A percentile compares a stretch with the other conserved stretches of the same genome.
These are phyloP conservation scores for Tautogolabrus adspersus DNA, from an alignment of 2,113 vertebrate genomes.

Conservation along the genomic window DNA sequence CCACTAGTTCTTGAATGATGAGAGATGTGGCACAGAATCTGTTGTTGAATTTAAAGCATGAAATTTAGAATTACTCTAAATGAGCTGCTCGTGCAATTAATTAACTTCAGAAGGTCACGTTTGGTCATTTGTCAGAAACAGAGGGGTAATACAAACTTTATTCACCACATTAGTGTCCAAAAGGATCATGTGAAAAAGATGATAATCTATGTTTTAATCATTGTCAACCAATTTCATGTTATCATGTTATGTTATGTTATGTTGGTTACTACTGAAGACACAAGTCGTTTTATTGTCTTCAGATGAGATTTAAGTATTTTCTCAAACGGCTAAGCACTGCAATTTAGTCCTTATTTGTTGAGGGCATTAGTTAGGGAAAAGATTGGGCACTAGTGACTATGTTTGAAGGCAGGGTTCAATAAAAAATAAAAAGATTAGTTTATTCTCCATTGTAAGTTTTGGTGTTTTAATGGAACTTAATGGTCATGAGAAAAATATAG, in stretches of 20 bases:
- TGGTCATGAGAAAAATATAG: too few relatives aligned
- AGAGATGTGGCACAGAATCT: conserved; percentile 71
- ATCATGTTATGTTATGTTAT: too few relatives aligned
- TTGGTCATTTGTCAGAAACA: conserved; percentile 58
- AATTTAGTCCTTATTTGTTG: too few relatives aligned
- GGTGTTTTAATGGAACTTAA: too few relatives aligned
- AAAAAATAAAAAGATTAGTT: too few relatives aligned
- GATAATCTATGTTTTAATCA: neutral
- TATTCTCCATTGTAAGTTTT: too few relatives aligned
- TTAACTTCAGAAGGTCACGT: conserved; percentile 72
- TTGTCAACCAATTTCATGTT: neutral
- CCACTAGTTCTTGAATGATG: conserved; percentile 63
- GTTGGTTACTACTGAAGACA: neutral
- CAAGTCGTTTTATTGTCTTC: too few relatives aligned
- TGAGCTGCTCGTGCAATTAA: conserved; percentile 71
- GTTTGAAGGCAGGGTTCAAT: too few relatives aligned
- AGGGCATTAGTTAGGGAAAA: too few relatives aligned
- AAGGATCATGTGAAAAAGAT: neutral
- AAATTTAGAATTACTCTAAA: conserved; percentile 67
- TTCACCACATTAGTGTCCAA: neutral
- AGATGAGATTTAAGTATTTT: too few relatives aligned
- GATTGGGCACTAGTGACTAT: too few relatives aligned
- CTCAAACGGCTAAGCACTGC: too few relatives aligned
- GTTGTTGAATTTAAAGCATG: conserved; percentile 70
- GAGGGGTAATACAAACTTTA: conserved; percentile 1